Evolutionary conservation across 2,113 vertebrate species (phyloP), one percentile per base, ranked within the genome.

Genomic region (Astur gentilis): DNA sequence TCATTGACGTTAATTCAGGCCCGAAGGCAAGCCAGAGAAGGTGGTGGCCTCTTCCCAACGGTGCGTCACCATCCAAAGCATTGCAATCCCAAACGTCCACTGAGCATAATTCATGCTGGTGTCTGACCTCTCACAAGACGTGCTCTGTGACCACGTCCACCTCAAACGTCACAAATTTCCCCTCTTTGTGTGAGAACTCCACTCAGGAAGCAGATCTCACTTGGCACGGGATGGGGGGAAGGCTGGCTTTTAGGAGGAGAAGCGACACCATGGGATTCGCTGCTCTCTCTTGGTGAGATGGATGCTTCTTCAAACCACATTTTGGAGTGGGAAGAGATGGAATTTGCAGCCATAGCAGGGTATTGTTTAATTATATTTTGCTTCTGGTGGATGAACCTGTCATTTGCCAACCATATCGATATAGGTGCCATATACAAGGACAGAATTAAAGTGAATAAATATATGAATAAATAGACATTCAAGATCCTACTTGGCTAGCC

Each of bases 361-460:
- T 1, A 6, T 5, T n/a, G 52, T 27, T 50, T 20, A 26, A 31
- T 36, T 45, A 4, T 7, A 14, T 50, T 61, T 31, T 47, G 29
- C 26, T 67, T 23, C n/a, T 11, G 15, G 18, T 49, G 47, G 67
- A 27, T 32, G 36, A 76, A 38, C 9, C 34, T 27, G 9, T 54
- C n/a, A 2, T 6, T 71, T 27, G 3, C 10, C 60, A 64, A 34
- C 36, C 34, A 1, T 2, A 22, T 4, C 11, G 5, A 52, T 16
- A 26, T 0, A 69, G 26, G n/a, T n/a, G 29, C 26, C 44, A 3
- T 2, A 1, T 0, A 21, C 3, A 31, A 40, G 44, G 47, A 10
- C 10, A 42, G 52, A 72, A 50, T 25, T 15, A 2, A 87, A 65
- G 26, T 12, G 36, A 87, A 82, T 44, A 69, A 81, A 81, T 16